These are phyloP conservation scores for Eulemur mongoz DNA, from an alignment of 2,797 vertebrate genomes.

Conservation along the genomic window DNA sequence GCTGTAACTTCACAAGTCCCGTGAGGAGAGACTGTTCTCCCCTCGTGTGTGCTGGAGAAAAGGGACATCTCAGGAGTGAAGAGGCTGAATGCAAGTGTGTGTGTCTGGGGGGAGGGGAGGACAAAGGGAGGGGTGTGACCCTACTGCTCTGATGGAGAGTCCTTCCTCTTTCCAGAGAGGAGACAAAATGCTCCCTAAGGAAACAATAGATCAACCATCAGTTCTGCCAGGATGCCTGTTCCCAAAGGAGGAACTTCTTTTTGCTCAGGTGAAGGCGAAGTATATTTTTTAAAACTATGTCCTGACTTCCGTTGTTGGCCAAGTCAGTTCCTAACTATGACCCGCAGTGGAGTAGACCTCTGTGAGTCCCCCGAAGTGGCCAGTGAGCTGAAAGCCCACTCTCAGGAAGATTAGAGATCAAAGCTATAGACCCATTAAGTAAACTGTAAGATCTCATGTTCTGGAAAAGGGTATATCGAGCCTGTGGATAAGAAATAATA, in stretches of 20 bases:
- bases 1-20: slow-evolving; percentile 1
- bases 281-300: neutral
- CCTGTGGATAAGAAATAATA: neutral
- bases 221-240: neutral
- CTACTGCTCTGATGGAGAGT: neutral
- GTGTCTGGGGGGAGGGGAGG: neutral
- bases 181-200: slow-evolving; percentile 37
- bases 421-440: neutral
- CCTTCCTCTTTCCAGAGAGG: neutral
- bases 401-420: neutral
- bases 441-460: neutral
- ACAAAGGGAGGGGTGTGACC: neutral
- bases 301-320: neutral
- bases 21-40: neutral
- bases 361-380: neutral
- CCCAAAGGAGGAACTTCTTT: neutral
- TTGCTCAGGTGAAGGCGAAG: neutral
- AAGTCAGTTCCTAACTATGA: neutral
- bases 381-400: neutral
- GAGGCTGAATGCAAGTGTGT: neutral
- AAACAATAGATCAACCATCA: neutral
- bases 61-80: neutral
- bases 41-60: neutral
- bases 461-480: neutral
- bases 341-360: neutral